These are phyloP conservation scores for Mixornis gularis DNA, from an alignment of 2,113 vertebrate species.

Conservation along the genomic window DNA sequence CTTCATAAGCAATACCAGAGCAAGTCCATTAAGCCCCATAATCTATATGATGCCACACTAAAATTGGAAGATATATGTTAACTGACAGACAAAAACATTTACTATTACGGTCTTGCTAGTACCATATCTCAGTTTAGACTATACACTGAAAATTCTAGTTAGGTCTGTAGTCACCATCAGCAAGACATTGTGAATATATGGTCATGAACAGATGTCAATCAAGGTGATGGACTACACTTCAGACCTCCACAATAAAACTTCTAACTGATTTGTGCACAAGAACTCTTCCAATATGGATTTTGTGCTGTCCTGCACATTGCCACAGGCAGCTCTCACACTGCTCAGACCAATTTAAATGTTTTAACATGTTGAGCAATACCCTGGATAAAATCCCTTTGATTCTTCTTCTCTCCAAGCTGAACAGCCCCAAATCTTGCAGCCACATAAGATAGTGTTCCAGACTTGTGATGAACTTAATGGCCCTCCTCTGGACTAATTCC, in stretches of 20 bases:
- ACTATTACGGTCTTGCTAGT: neutral
- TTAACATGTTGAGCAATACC: neutral
- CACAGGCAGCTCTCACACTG: neutral
- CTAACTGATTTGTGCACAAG: neutral
- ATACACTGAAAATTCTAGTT: neutral
- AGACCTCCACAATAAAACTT: neutral
- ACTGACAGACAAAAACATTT: neutral
- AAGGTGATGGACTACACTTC: neutral
- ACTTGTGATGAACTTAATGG: neutral
- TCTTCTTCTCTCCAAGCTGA: neutral
- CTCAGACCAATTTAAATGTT: neutral
- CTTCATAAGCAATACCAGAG: neutral
- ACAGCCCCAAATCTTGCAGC: neutral
- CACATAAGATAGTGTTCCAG: neutral
- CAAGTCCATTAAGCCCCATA: neutral
- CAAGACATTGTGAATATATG: neutral
- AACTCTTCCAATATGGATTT: neutral
- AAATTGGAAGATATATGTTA: neutral
- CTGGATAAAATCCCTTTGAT: neutral
- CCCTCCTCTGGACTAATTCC: neutral
- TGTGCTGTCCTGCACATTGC: neutral
- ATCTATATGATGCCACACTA: neutral
- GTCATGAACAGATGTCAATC: neutral
- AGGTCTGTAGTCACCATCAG: neutral
- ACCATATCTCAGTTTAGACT: neutral